Evolutionary conservation across 2,113 vertebrate genomes (phyloP).

Genomic region (Eleginops maclovinus): DNA sequence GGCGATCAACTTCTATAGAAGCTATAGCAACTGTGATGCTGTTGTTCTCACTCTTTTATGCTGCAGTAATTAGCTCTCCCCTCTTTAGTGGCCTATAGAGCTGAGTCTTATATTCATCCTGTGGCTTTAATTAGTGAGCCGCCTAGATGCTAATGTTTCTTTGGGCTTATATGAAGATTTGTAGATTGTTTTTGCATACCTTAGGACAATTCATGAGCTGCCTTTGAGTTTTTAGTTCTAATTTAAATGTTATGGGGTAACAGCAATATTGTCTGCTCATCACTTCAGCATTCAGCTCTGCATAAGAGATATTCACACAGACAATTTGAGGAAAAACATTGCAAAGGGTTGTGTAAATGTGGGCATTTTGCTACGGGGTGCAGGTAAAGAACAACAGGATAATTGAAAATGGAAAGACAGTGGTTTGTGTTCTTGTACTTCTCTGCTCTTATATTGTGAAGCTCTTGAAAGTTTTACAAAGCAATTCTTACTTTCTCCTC

Average conservation of each 20-base stretch:
- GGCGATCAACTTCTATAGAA: slow-evolving; percentile 1
- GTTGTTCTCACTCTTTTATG: slow-evolving; percentile 20
- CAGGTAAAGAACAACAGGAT: slow-evolving; percentile 24
- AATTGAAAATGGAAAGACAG: slow-evolving; percentile 32
- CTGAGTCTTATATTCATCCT: slow-evolving; percentile 30
- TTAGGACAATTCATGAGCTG: slow-evolving; percentile 17
- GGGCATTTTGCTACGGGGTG: slow-evolving; percentile 22
- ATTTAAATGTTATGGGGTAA: slow-evolving; percentile 36
- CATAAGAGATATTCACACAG: slow-evolving; percentile 18
- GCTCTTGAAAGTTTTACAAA: slow-evolving; percentile 41
- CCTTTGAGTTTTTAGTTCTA: slow-evolving; percentile 5
- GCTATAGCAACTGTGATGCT: background rate
- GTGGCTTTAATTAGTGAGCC: slow-evolving; percentile 60
- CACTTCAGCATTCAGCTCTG: slow-evolving; percentile 24
- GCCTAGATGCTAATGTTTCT: slow-evolving; percentile 32
- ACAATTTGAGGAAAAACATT: slow-evolving; percentile 32
- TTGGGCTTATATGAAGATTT: slow-evolving; percentile 17
- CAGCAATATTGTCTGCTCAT: slow-evolving; percentile 36
- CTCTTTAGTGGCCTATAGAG: slow-evolving; percentile 35
- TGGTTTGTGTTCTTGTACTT: slow-evolving; percentile 34
- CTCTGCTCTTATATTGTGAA: slow-evolving; percentile 29
- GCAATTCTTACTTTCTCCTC: slow-evolving; percentile 20
- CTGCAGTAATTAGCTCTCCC: slow-evolving; percentile 41
- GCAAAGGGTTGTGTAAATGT: slow-evolving; percentile 17
- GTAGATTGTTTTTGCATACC: slow-evolving; percentile 5